Base-by-base conservation (phyloP, 2,113 vertebrate genomes). In the Istiophorus platypterus region DNA sequence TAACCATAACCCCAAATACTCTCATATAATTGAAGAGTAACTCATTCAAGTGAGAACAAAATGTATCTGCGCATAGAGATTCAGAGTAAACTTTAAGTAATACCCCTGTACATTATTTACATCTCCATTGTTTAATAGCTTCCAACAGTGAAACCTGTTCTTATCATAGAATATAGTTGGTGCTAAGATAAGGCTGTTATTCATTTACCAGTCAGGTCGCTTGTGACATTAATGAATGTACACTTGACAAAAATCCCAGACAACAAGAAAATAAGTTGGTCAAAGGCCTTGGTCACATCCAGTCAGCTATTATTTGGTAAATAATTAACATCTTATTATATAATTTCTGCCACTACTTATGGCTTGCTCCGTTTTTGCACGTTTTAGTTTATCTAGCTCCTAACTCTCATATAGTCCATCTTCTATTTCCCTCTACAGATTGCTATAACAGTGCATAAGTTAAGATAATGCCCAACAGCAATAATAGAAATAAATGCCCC, bases 311-410 rank as follows among this genome's bases (percentile, higher is more conserved):
- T 27, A 22, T 0, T 0, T 12, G n/a, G 81, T 88, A 9, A 91
- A 90, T 92, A 2, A 89, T 89, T 84, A 66, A 85, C 81, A 67
- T 20, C 4, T 59, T 37, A 52, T 81, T 57, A 39, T 27, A 45
- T 41, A 26, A 76, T 37, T 10, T 45, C 0, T 54, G 3, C 1
- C 37, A 58, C 14, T 51, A 56, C 75, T 42, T 72, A 67, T 4
- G 54, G 1, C 1, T 5, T 0, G 9, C 24, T 69, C 2, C 52
- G 1, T 26, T 71, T 52, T 27, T 41, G 0, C 17, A 66, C 4
- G 47, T 51, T 45, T 27, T 2, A 66, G 62, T 22, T 47, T 7
- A 72, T 41, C 14, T 15, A 4, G 14, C 5, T 27, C 1, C 1
- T 13, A 5, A 42, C 24, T 29, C n/a, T 2, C 15, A 1, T 9